Percentiles rank a stretch among this genome's conserved stretches.
Evolutionary conservation across 2,797 vertebrate genomes (phyloP).

Genomic region (Tadarida brasiliensis): DNA sequence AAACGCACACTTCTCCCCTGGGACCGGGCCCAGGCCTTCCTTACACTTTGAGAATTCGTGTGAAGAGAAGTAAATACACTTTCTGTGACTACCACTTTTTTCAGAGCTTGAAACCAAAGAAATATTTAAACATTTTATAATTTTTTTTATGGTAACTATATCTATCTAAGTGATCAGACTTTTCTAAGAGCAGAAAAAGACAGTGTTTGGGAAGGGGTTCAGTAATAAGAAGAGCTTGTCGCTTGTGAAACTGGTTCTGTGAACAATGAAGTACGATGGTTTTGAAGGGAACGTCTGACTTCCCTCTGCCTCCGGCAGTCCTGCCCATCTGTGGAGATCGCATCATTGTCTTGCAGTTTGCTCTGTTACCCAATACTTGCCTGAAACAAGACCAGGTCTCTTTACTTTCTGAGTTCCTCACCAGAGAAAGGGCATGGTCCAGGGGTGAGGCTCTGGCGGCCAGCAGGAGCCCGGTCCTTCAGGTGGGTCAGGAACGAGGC

Average conservation of each 20-base stretch:
- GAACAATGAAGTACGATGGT: neutral
- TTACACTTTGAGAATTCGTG: constrained; percentile 79
- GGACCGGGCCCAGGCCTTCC: constrained; percentile 79
- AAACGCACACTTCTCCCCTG: constrained; percentile 83
- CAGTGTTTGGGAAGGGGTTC: neutral
- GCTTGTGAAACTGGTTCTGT: constrained; percentile 58
- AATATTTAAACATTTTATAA: constrained; percentile 82
- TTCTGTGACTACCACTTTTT: constrained; percentile 77
- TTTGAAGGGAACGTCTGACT: neutral
- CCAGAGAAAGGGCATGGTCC: neutral
- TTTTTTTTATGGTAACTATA: constrained; percentile 67
- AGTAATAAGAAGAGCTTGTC: neutral
- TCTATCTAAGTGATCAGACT: constrained; percentile 71
- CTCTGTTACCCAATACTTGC: neutral
- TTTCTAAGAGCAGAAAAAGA: constrained; percentile 12
- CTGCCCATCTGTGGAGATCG: neutral
- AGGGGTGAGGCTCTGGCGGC: neutral
- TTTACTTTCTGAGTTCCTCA: neutral
- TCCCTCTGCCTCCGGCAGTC: neutral
- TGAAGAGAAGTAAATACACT: constrained; percentile 81
- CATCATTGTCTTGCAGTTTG: neutral
- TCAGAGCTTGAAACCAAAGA: constrained; percentile 81
- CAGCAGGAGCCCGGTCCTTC: neutral
- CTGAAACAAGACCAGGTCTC: neutral
- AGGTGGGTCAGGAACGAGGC: neutral